Conservation (phyloP, 2,113 vertebrate genomes). For the Scomber colias region DNA sequence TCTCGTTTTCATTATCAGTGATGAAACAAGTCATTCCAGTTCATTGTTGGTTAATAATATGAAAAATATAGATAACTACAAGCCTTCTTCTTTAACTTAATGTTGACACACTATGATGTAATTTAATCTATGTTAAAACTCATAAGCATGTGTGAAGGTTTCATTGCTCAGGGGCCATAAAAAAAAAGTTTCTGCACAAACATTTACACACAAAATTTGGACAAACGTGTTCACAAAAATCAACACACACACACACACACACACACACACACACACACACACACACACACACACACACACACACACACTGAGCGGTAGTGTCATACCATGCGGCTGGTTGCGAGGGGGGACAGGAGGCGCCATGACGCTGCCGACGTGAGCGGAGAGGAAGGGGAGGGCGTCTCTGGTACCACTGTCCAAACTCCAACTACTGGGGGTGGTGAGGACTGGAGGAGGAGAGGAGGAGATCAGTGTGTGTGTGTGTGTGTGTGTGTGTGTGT, state of each 20-base stretch:
- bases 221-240: too few species aligned
- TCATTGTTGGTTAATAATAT: too few species aligned
- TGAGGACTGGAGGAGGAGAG: conserved; percentile 83
- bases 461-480: neutral
- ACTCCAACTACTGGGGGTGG: conserved; percentile 96
- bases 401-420: conserved; percentile 95
- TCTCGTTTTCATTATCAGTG: too few species aligned
- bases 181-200: too few species aligned
- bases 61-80: too few species aligned
- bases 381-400: conserved; percentile 91
- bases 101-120: too few species aligned
- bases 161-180: too few species aligned
- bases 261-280: neutral
- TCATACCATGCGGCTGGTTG: conserved; percentile 90
- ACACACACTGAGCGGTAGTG: neutral
- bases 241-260: neutral
- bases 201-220: too few species aligned
- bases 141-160: too few species aligned
- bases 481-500: neutral
- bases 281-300: conserved; percentile 14
- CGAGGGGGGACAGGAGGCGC: conserved; percentile 92
- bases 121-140: too few species aligned
- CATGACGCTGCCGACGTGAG: conserved; percentile 89
- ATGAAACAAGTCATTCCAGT: too few species aligned
- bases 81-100: too few species aligned